These are phyloP conservation scores for Riptortus pedestris DNA, from an alignment of 1,140 invertebrate species.

Conservation along the genomic window DNA sequence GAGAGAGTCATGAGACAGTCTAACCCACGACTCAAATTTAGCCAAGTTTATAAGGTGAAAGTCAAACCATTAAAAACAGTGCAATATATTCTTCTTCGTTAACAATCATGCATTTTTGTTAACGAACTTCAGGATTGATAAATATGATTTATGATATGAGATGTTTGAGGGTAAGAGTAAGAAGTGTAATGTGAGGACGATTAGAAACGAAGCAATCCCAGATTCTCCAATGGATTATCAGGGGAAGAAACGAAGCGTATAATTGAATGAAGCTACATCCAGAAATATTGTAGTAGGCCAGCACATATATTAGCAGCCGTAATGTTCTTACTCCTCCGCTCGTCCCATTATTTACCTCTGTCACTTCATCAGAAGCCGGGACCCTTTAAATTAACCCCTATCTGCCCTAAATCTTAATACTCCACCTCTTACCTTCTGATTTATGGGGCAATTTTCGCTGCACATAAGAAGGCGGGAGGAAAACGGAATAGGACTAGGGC, in stretches of 20 bases:
- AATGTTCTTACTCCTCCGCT: background rate
- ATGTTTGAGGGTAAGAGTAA: no score
- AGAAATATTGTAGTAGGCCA: background rate
- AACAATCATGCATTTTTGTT: background rate
- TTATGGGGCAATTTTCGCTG: conserved; percentile 1
- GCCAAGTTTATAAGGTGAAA: no score
- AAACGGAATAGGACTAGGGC: no score
- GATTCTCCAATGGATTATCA: background rate
- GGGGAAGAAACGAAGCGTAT: background rate
- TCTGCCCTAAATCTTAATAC: background rate
- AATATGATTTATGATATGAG: no score
- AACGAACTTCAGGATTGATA: background rate
- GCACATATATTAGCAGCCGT: background rate
- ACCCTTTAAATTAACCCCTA: background rate
- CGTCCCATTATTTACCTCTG: background rate
- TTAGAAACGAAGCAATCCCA: background rate
- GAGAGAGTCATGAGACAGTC: no score
- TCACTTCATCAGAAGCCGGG: background rate
- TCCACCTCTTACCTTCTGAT: no score
- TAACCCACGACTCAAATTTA: no score
- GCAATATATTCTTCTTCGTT: background rate
- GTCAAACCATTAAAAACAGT: background rate
- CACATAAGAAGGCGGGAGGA: no score
- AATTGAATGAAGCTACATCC: conserved; percentile 6
- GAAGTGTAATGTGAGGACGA: background rate